Evolutionary conservation across 2,113 vertebrate species (phyloP), one percentile per base, ranked within the genome.

Genomic region (Zosterops pallidus): DNA sequence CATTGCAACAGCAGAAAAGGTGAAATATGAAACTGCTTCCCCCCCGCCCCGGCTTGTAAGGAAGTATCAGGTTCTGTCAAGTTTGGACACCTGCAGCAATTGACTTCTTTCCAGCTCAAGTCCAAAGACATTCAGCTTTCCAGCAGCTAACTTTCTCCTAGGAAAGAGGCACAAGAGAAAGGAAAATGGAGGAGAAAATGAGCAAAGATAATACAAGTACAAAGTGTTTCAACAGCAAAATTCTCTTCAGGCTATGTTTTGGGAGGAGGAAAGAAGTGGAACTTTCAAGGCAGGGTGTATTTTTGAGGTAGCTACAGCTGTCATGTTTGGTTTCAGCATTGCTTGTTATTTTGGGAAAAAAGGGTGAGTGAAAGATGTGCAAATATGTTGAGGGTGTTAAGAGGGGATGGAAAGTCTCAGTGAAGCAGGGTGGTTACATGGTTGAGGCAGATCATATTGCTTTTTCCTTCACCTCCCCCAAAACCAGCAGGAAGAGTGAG

Each of bases 1-100:
- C 46, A 19, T 31, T 62, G n/a, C 69, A 59, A 37, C 1, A 76
- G 62, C 49, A 74, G 44, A 77, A 83, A 90, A 91, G 46, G 28
- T 47, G 70, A 87, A 95, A 94, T 60, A 50, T 10, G 68, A 78
- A 84, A 91, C 86, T 79, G 26, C 63, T 85, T 52, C 35, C 41
- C 39, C 35, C 35, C 35, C 35, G 35, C n/a, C 33, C 67, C 42
- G 31, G 1, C 10, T 70, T 92, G 46, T 59, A 80, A 85, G 74
- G 67, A 84, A 87, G n/a, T 81, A 76, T 72, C 37, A 72, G 50
- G 17, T 83, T 90, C 70, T 84, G 89, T 60, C 60, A 84, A 83
- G 39, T 89, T 81, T 64, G 83, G 69, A 86, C 74, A 92, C 77
- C 93, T 96, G 88, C 82, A 93, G 63, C 31, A 74, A 49, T 59